A percentile compares a stretch with the other conserved stretches of the same genome.
Evolutionary conservation across 2,797 vertebrate genomes (phyloP).

Genomic region (Acrossocheilus fasciatus): DNA sequence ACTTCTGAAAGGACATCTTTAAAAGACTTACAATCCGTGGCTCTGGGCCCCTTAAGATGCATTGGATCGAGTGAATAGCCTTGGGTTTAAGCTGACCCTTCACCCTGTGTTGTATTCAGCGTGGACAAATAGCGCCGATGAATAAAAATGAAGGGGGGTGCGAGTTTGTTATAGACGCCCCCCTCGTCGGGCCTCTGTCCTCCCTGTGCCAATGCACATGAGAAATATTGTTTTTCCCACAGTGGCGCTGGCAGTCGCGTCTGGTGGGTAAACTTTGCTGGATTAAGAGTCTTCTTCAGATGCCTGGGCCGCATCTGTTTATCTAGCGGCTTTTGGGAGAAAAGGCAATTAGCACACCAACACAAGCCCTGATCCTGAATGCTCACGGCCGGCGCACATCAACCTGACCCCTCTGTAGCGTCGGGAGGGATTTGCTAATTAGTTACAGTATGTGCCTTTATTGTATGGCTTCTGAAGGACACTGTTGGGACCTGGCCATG

Average conservation of each 20-base stretch:
- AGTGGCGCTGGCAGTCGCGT: background rate
- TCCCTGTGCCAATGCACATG: slow-evolving; percentile 10
- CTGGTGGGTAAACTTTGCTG: slow-evolving; percentile 51
- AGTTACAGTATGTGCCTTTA: slow-evolving; percentile 61
- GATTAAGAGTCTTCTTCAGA: slow-evolving; percentile 45
- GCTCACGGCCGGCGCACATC: background rate
- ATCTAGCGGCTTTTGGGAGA: slow-evolving; percentile 49
- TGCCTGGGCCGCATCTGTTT: slow-evolving; percentile 50
- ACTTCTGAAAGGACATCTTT: slow-evolving; percentile 25
- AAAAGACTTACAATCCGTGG: slow-evolving; percentile 28
- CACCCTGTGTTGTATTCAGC: slow-evolving; percentile 41
- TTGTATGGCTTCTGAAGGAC: slow-evolving; percentile 42
- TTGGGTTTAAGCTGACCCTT: slow-evolving; percentile 50
- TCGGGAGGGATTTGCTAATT: slow-evolving; percentile 52
- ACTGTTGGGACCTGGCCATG: background rate
- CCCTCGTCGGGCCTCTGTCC: slow-evolving; percentile 35
- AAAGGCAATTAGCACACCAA: slow-evolving; percentile 63
- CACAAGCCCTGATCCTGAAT: slow-evolving; percentile 35
- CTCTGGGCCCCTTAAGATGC: slow-evolving; percentile 33
- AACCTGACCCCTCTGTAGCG: slow-evolving; percentile 3
- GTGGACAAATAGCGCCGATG: slow-evolving; percentile 50
- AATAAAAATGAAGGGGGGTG: slow-evolving; percentile 52
- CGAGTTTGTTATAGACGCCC: slow-evolving; percentile 31
- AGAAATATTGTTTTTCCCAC: slow-evolving; percentile 51
- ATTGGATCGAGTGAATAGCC: slow-evolving; percentile 38